Percentiles rank a stretch among this genome's conserved stretches.
These are phyloP conservation scores for Motacilla alba DNA, from an alignment of 2,113 vertebrate species.

Conservation along the genomic window DNA sequence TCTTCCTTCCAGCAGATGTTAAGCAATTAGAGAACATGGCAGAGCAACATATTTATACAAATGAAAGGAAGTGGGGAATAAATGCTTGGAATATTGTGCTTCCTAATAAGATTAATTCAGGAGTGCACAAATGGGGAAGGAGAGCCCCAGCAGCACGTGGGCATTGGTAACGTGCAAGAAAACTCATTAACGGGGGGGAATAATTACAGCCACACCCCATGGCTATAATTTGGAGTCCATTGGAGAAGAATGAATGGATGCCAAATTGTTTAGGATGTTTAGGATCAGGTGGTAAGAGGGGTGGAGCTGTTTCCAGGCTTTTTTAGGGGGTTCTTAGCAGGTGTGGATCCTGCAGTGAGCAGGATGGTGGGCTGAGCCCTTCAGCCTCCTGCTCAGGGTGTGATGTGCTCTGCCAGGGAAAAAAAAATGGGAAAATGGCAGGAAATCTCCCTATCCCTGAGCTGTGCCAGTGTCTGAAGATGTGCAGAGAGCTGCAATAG, in stretches of 20 bases:
- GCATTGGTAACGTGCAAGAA: neutral
- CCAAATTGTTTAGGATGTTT: neutral
- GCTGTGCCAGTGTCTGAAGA: neutral
- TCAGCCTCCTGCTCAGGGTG: neutral
- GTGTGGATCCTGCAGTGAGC: neutral
- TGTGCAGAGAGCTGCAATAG: neutral
- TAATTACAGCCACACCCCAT: neutral
- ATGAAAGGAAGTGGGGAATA: constrained; percentile 55
- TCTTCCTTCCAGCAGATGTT: constrained; percentile 56
- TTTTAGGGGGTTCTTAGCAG: neutral
- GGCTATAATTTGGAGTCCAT: rapidly evolving
- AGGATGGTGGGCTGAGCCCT: neutral
- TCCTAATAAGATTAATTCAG: constrained; percentile 40
- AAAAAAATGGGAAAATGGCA: neutral
- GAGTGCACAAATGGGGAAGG: neutral
- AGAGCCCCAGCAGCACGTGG: neutral
- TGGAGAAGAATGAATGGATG: neutral
- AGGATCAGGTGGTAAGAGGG: neutral
- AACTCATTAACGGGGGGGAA: neutral
- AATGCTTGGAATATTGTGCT: constrained; percentile 8
- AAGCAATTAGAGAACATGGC: constrained; percentile 59
- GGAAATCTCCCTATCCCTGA: neutral
- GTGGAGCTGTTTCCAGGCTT: neutral
- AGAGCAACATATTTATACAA: constrained; percentile 59
- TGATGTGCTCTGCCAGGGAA: neutral